Percentiles rank a stretch among this genome's conserved stretches.
Conservation (phyloP, 2,797 vertebrate species). For the Bradypodion ventrale region DNA sequence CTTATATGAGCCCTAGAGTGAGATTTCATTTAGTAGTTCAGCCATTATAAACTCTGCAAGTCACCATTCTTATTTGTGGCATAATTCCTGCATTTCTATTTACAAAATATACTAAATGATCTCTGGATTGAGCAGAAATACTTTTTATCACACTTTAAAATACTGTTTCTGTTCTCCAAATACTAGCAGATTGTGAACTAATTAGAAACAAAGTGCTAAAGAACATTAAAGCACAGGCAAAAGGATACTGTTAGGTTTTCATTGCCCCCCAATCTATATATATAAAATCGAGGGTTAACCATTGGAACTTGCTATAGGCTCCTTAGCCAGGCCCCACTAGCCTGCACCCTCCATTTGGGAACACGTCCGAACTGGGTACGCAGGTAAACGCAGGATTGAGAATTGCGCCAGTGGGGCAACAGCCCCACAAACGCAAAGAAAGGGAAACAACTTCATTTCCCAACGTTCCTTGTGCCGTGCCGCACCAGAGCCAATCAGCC, state of each 20-base stretch:
- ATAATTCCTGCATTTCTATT: not conserved
- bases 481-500: no score
- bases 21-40: not conserved
- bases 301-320: no score
- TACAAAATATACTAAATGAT: not conserved
- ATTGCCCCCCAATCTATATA: not conserved
- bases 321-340: no score
- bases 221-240: not conserved
- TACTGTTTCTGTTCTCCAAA: not conserved
- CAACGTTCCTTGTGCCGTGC: no score
- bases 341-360: no score
- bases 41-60: not conserved
- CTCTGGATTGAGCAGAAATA: not conserved
- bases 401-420: no score
- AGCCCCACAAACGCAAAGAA: no score
- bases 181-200: not conserved
- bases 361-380: no score
- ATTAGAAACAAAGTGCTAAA: no score
- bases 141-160: conserved; percentile 9
- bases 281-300: no score
- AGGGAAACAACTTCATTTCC: no score
- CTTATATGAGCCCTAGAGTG: not conserved
- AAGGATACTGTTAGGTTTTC: not conserved
- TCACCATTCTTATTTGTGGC: not conserved
- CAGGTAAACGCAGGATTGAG: no score